Conservation (phyloP, 2,113 vertebrate species). For the Myotis yumanensis region DNA sequence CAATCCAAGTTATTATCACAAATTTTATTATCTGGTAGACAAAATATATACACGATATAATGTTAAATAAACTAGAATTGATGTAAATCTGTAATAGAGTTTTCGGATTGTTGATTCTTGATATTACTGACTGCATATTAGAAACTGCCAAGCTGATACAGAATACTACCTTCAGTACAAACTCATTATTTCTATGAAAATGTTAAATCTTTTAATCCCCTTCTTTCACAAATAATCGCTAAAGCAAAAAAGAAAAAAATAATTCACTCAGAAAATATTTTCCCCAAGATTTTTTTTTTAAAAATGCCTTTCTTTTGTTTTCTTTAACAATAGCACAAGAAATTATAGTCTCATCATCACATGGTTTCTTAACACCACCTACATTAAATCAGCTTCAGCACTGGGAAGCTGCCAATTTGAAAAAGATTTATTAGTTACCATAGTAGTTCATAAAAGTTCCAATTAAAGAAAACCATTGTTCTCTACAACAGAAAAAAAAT, state of each 20-base stretch:
- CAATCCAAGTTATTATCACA: conserved; percentile 37
- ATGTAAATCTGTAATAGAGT: conserved; percentile 49
- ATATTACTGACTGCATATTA: conserved; percentile 47
- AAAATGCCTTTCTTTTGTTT: neutral
- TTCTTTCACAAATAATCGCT: conserved; percentile 24
- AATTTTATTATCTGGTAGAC: conserved; percentile 18
- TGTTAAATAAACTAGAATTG: conserved; percentile 41
- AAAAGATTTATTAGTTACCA: neutral
- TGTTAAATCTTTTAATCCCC: conserved; percentile 23
- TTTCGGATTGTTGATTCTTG: conserved; percentile 42
- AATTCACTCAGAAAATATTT: conserved; percentile 9
- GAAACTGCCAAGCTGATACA: conserved; percentile 37
- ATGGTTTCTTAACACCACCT: neutral
- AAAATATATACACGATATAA: conserved; percentile 45
- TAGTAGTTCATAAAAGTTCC: neutral
- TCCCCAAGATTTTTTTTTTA: neutral
- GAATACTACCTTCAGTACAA: neutral
- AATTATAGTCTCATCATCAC: neutral
- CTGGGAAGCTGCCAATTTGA: neutral
- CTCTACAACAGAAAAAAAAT: neutral
- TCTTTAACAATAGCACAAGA: neutral
- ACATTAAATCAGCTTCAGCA: neutral
- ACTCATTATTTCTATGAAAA: conserved; percentile 46
- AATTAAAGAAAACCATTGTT: conserved; percentile 9
- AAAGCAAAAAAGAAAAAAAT: neutral